Evolutionary conservation across 2,797 vertebrate genomes (phyloP).

Genomic region (Gambelia wislizenii): DNA sequence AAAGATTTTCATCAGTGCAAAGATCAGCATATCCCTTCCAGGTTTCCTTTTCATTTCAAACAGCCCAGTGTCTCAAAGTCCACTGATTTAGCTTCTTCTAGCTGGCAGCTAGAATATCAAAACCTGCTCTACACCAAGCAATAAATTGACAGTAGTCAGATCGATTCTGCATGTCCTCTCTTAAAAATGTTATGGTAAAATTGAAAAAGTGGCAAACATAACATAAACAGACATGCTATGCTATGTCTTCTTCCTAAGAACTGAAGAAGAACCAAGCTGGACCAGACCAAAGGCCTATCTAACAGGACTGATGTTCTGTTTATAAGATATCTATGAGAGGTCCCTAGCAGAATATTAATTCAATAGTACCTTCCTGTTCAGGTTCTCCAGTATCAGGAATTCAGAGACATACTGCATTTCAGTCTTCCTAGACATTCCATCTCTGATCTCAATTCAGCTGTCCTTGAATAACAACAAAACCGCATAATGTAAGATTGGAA

Average conservation of each 20-base stretch:
- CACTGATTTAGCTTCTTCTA: conserved; percentile 51
- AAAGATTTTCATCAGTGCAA: conserved; percentile 67
- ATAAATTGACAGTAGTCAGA: background rate
- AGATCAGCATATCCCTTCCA: conserved; percentile 63
- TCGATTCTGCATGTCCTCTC: background rate
- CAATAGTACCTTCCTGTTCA: background rate
- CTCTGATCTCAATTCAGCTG: too few species aligned
- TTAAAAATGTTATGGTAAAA: background rate
- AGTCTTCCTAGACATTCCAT: too few species aligned
- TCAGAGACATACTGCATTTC: background rate
- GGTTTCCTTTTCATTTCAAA: conserved; percentile 59
- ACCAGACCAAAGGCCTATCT: too few species aligned
- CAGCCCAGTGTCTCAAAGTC: conserved; percentile 44
- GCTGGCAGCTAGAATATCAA: conserved; percentile 32
- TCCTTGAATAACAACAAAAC: too few species aligned
- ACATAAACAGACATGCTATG: background rate
- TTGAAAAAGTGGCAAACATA: background rate
- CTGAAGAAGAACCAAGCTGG: background rate
- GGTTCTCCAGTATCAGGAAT: background rate
- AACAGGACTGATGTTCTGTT: too few species aligned
- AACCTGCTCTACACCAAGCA: background rate
- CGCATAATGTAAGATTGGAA: too few species aligned
- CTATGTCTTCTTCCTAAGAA: background rate
- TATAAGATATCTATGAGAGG: background rate
- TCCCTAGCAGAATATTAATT: background rate